Evolutionary conservation across 1,140 invertebrate species (phyloP).

Genomic region (Temnothorax longispinosus): DNA sequence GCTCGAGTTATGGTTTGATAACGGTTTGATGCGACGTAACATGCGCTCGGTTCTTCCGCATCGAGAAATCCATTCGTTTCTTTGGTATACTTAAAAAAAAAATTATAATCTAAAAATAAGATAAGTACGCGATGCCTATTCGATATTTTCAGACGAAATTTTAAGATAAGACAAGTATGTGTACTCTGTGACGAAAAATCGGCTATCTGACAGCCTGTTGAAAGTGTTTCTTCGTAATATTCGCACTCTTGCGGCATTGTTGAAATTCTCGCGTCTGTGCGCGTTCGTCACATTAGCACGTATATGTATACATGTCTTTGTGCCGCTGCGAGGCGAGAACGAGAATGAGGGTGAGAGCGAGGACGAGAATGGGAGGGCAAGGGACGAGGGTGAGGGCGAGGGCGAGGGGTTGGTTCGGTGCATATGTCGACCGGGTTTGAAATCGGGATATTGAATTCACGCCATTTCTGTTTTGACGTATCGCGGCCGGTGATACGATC

Average conservation of each 20-base stretch:
- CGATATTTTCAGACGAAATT: background rate
- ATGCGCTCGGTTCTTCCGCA: background rate
- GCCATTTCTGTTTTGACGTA: slow-evolving; percentile 84
- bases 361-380: background rate
- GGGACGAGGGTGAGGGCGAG: slow-evolving; percentile 8
- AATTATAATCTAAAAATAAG: background rate
- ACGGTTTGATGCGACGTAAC: slow-evolving; percentile 59
- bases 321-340: slow-evolving; percentile 18
- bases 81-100: background rate
- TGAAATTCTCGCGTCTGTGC: slow-evolving; percentile 42
- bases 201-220: background rate
- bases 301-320: slow-evolving; percentile 10
- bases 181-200: background rate
- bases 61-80: background rate
- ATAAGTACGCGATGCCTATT: background rate
- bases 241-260: background rate
- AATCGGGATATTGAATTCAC: slow-evolving; percentile 84
- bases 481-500: slow-evolving; percentile 80
- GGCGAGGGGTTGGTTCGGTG: slow-evolving; percentile 31
- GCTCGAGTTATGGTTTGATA: slow-evolving; percentile 70
- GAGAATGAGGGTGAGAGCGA: slow-evolving; percentile 1
- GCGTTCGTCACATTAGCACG: slow-evolving; percentile 22
- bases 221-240: slow-evolving; percentile 36
- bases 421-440: slow-evolving; percentile 71
- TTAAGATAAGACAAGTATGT: background rate